These are phyloP conservation scores for Pissodes strobi DNA, from an alignment of 1,140 invertebrate species.

Conservation along the genomic window DNA sequence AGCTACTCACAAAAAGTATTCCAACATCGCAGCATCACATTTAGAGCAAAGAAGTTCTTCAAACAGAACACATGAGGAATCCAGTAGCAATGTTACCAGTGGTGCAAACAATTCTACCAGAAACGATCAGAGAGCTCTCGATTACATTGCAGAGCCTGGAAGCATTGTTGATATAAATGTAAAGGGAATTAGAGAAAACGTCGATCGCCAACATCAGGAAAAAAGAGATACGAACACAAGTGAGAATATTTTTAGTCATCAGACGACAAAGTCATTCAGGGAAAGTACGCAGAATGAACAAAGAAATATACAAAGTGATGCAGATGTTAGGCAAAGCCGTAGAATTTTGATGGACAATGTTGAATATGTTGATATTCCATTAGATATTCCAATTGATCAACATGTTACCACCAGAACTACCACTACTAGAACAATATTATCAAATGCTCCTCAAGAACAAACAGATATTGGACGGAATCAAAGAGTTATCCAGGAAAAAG, in stretches of 20 bases:
- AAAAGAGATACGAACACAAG: not conserved
- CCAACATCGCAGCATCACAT: conserved; percentile 18
- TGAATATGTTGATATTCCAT: conserved; percentile 1
- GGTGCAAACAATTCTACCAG: not conserved
- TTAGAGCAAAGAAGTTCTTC: conserved; percentile 11
- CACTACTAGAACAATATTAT: not conserved
- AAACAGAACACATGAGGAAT: not conserved
- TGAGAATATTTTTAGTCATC: not conserved
- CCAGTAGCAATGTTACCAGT: conserved; percentile 4
- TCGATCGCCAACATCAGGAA: not conserved
- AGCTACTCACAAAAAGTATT: conserved; percentile 30
- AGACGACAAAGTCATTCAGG: conserved; percentile 4
- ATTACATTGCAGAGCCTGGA: conserved; percentile 11
- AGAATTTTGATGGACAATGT: conserved; percentile 2
- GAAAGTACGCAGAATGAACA: not conserved
- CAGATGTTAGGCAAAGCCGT: not conserved
- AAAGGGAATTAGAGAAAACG: not conserved
- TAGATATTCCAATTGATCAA: not conserved
- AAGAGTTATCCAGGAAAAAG: not conserved
- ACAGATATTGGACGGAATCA: not conserved
- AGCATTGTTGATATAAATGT: conserved; percentile 16
- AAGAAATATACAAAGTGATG: not conserved
- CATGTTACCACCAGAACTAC: not conserved
- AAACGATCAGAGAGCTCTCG: not conserved
- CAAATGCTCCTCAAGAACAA: not conserved